Evolutionary conservation across 2,888 invertebrate species (phyloP), one percentile per base, ranked within the genome.

Genomic region (Caenorhabditis sulstoni): DNA sequence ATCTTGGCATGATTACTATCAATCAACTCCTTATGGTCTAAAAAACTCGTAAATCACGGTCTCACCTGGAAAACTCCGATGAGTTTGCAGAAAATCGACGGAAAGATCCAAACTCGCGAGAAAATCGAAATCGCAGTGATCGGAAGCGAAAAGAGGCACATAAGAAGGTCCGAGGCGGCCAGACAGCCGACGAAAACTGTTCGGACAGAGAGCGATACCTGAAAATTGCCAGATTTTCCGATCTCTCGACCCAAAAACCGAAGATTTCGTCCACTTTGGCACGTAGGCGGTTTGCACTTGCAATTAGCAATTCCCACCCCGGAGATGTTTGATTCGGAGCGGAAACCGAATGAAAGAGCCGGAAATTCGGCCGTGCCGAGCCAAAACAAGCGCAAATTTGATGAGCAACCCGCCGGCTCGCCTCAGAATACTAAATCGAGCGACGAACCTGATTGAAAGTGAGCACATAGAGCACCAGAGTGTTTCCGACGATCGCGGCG

Each of bases 71-170:
- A 87, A 16, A 90, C 85, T 14, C 88, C 88, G 47, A 87, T 87
- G 23, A 88, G 58, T 37, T 87, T 87, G 74, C 90, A 90, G 52
- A 87, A 84, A 22, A 87, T 66, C 2, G 74, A 55, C 4, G 89
- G 88, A 61, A 90, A 90, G 12, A 88, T 81, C 90, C 90, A 90
- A 57, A 83, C 85, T 14, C 90, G 79, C 0, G 86, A 78, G 67
- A 90, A 89, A 12, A 86, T 89, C 3, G 85, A 81, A 18, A 89
- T 80, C 2, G 89, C 90, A 1, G 90, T 90, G 55, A 89, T 82
- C 3, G 90, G 90, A 53, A 90, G 81, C 11, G 85, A 84, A 22
- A 87, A 88, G 45, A 90, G 66, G 39, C 84, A 83, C 81, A 87
- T 85, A 3, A 86, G 74, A 1, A 86, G 77, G 55, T 86, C 87